phyloP scores from a whole-genome alignment of 2,113 vertebrate species.

The Gnathonemus longibarbis region DNA sequence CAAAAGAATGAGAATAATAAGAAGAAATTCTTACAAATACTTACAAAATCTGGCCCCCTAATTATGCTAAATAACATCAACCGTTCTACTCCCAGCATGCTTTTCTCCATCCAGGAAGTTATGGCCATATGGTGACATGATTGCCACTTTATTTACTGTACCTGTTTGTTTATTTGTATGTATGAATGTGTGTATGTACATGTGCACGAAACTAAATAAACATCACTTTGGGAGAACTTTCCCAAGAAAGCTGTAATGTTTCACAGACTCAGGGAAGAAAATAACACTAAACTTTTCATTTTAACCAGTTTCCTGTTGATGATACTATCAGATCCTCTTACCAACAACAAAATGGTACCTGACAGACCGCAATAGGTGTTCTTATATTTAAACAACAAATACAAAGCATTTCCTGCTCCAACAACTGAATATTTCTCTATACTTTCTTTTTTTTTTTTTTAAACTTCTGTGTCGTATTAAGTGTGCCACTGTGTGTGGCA shows the following conservation, averaged over 20 bases:
- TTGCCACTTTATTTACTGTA: neutral
- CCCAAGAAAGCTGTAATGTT: neutral
- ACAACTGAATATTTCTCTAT: neutral
- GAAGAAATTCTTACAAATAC: neutral
- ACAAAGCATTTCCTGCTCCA: neutral
- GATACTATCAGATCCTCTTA: neutral
- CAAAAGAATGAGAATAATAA: neutral
- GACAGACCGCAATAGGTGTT: neutral
- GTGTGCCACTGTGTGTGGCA: conserved; percentile 26
- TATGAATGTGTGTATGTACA: neutral
- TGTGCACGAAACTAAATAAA: neutral
- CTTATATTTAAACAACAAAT: neutral
- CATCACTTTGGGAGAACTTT: neutral
- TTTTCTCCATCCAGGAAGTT: neutral
- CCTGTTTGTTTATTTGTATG: neutral
- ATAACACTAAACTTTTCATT: neutral
- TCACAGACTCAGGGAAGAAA: neutral
- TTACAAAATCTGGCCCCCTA: neutral
- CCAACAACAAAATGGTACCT: neutral
- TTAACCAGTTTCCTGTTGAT: neutral
- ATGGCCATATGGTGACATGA: neutral
- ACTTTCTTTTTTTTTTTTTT: neutral
- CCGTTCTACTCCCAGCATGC: neutral
- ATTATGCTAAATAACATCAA: neutral
- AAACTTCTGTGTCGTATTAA: neutral